These are phyloP conservation scores for Ectropis crepuscularia DNA, from an alignment of 2,888 invertebrate genomes.

Conservation along the genomic window DNA sequence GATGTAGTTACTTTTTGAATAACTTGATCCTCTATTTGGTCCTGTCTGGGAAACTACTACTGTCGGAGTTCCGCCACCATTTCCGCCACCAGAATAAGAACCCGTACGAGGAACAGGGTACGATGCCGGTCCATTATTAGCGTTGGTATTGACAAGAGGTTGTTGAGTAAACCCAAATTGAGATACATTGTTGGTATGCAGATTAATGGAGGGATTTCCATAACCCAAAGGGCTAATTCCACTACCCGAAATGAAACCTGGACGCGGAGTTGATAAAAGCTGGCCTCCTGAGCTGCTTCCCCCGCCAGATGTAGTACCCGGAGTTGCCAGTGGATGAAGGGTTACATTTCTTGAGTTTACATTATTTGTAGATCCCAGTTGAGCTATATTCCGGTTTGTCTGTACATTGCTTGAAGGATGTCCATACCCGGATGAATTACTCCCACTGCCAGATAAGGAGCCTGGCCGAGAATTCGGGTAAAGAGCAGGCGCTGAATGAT, in stretches of 20 bases:
- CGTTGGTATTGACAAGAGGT: no score
- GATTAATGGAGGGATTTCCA: not conserved
- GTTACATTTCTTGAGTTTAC: no score
- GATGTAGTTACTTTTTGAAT: not conserved
- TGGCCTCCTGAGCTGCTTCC: not conserved
- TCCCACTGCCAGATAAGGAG: no score
- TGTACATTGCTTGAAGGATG: no score
- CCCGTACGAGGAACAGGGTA: not conserved
- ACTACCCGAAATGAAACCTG: not conserved
- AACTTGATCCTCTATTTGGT: constrained; percentile 4
- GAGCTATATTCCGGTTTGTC: no score
- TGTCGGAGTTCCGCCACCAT: not conserved
- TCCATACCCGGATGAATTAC: no score
- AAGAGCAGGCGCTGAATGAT: no score
- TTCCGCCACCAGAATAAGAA: constrained; percentile 1
- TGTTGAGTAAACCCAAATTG: not conserved
- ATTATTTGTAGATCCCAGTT: no score
- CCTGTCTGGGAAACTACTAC: constrained; percentile 4
- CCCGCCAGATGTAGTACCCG: no score
- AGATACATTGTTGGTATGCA: not conserved
- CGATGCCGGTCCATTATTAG: not conserved
- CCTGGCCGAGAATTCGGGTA: no score
- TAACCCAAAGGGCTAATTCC: not conserved
- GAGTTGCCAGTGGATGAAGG: no score
- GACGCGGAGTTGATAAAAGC: not conserved